Percentiles rank a stretch among this genome's conserved stretches.
phyloP scores from a whole-genome alignment of 2,113 vertebrate species.

The Chrysochloris asiatica region DNA sequence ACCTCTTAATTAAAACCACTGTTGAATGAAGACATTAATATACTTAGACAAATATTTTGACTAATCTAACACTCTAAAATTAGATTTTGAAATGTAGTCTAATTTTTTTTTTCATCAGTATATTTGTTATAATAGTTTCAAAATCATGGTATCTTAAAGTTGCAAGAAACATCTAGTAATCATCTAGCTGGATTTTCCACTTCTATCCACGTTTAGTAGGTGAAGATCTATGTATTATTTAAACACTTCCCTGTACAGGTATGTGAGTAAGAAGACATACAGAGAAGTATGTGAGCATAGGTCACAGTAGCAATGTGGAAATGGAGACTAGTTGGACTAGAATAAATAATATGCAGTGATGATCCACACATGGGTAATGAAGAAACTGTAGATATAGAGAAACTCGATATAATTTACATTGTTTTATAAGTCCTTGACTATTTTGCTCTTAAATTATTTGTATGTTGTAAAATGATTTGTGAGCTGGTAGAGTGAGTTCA shows the following conservation, averaged over 20 bases:
- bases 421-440: not conserved
- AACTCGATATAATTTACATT: not conserved
- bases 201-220: not conserved
- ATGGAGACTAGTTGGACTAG: not conserved
- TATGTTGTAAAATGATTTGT: slow-evolving; percentile 32
- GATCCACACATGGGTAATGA: not conserved
- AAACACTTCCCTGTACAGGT: not conserved
- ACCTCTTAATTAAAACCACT: not conserved
- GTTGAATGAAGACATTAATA: not conserved
- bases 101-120: not conserved
- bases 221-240: not conserved
- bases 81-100: not conserved
- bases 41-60: not conserved
- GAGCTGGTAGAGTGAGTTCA: not conserved
- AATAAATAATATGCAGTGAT: not conserved
- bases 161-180: not conserved
- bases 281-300: not conserved
- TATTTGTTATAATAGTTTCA: not conserved
- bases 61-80: not conserved
- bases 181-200: not conserved
- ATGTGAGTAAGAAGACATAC: not conserved
- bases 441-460: slow-evolving; percentile 32
- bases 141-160: not conserved
- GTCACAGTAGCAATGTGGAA: not conserved
- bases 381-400: not conserved